Evolutionary conservation across 1,140 invertebrate genomes (phyloP), one percentile per base, ranked within the genome.

Genomic region (Sitophilus oryzae): DNA sequence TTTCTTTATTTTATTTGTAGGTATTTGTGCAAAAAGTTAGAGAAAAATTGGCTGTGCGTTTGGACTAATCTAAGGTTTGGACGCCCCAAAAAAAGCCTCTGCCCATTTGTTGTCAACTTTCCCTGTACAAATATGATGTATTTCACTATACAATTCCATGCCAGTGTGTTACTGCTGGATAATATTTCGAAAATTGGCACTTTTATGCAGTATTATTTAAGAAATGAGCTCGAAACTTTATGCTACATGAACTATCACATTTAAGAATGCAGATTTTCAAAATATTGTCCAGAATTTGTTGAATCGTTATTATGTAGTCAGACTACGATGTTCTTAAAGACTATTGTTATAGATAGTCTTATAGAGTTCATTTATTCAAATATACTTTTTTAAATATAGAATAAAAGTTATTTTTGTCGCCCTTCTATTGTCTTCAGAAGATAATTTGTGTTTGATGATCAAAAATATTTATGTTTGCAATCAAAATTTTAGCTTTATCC

Each of bases 21-120:
- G 53, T 52, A 92, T 94, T 68, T 93, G 96, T 71, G 89, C 91
- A 65, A 85, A 86, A 41, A 87, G 86, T 3, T 85, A 90, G 60
- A 83, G 81, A 2, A 69, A 91, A 96, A 67, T 78, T 97, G 60
- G 93, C 93, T n/a, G 91, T 91, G 2, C 83, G 93, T 37, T 79
- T 97, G n/a, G n/a, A n/a, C n/a, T n/a, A n/a, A n/a, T n/a, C n/a
- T n/a, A n/a, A n/a, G n/a, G n/a, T n/a, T n/a, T n/a, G 62, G 93
- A 96, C 81, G 91, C 91, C 43, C 91, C 93, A 1, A 93, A n/a
- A n/a, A n/a, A n/a, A n/a, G n/a, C n/a, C n/a, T n/a, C n/a, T n/a
- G n/a, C n/a, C n/a, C n/a, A n/a, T n/a, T n/a, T n/a, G n/a, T n/a
- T n/a, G n/a, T n/a, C n/a, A n/a, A n/a, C n/a, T n/a, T n/a, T n/a